Conservation (phyloP, 2,888 invertebrate genomes). For the Lepidochrysops patricia region DNA sequence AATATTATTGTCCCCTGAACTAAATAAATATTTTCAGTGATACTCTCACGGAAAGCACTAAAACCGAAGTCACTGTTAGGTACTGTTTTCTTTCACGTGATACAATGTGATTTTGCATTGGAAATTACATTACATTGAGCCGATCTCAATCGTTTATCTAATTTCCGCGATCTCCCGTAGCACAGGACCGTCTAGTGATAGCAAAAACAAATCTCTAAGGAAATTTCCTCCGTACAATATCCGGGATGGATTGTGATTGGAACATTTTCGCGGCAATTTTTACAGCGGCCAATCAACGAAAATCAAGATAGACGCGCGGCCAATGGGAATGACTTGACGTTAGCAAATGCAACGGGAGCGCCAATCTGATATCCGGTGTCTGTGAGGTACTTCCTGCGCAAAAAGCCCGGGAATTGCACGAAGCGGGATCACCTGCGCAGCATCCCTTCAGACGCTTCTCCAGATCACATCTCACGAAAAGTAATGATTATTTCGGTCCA, state of each 20-base stretch:
- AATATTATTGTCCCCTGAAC: neutral
- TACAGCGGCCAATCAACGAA: constrained; percentile 37
- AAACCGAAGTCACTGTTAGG: neutral
- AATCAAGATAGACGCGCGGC: constrained; percentile 29
- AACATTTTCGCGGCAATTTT: constrained; percentile 48
- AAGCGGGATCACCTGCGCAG: constrained; percentile 61
- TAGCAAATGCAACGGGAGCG: constrained; percentile 44
- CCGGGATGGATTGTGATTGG: constrained; percentile 52
- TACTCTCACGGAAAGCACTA: neutral
- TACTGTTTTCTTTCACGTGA: neutral
- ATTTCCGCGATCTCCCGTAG: constrained; percentile 53
- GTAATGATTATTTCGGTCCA: constrained; percentile 75
- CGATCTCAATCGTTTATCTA: constrained; percentile 42
- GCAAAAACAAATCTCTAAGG: constrained; percentile 67
- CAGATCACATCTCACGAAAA: constrained; percentile 73
- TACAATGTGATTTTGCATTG: constrained; percentile 27
- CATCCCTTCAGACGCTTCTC: constrained; percentile 53
- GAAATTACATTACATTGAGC: constrained; percentile 36
- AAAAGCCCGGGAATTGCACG: constrained; percentile 63
- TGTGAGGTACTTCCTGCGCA: constrained; percentile 60
- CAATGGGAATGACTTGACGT: constrained; percentile 45
- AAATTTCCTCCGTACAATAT: constrained; percentile 62
- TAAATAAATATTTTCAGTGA: neutral
- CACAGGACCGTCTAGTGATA: constrained; percentile 43
- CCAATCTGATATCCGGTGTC: constrained; percentile 60